phyloP scores from a whole-genome alignment of 2,888 invertebrate genomes.

The Spatulosminthurus flaviceps region DNA sequence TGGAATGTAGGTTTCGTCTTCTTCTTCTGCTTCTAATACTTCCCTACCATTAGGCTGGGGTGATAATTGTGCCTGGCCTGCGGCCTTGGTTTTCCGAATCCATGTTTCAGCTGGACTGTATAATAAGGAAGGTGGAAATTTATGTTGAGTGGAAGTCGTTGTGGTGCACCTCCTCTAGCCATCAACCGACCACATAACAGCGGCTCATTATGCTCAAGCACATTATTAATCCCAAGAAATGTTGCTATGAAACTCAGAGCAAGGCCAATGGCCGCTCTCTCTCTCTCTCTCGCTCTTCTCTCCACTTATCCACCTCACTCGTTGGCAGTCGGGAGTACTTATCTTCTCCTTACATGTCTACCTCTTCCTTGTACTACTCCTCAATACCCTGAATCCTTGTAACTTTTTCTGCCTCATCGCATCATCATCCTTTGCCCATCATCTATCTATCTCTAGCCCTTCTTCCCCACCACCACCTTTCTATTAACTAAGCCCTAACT shows the following conservation, averaged over 20 bases:
- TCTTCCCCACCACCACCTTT: too few species aligned
- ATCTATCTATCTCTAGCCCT: too few species aligned
- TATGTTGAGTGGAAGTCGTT: slow-evolving; percentile 52
- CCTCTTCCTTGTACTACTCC: slow-evolving; percentile 8
- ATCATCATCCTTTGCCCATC: too few species aligned
- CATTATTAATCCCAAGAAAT: slow-evolving; percentile 51
- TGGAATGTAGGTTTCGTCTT: background rate
- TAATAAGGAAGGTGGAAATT: slow-evolving; percentile 47
- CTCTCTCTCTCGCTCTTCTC: background rate
- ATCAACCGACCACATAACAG: slow-evolving; percentile 50
- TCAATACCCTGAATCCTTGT: background rate
- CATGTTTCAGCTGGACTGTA: slow-evolving; percentile 38
- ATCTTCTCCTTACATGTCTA: background rate
- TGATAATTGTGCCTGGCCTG: slow-evolving; percentile 48
- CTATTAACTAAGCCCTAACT: too few species aligned
- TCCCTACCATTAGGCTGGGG: slow-evolving; percentile 34
- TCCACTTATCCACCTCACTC: background rate
- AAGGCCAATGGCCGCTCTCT: slow-evolving; percentile 28
- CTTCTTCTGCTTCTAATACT: background rate
- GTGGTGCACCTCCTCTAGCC: slow-evolving; percentile 50
- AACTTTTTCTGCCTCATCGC: too few species aligned
- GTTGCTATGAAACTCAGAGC: slow-evolving; percentile 37
- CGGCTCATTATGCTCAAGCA: slow-evolving; percentile 52
- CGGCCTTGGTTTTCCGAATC: slow-evolving; percentile 32
- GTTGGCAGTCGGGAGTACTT: background rate